Evolutionary conservation across 2,797 vertebrate genomes (phyloP).

Genomic region (Cacajao melanocephalus): DNA sequence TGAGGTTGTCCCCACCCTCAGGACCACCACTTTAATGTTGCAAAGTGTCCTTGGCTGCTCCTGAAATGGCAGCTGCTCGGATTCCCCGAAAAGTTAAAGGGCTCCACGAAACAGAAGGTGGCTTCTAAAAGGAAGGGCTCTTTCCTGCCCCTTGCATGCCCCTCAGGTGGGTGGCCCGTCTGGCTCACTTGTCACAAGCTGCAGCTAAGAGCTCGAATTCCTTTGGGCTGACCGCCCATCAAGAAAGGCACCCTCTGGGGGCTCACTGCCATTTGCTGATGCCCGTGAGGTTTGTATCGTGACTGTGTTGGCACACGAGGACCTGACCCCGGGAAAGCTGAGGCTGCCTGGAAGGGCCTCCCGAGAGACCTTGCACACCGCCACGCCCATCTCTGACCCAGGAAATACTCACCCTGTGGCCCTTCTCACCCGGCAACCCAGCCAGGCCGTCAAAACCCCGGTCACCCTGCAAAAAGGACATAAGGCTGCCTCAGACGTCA

Average conservation of each 20-base stretch:
- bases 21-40: accelerated
- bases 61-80: accelerated
- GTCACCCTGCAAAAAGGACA: slow-evolving; percentile 90
- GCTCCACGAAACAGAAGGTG: accelerated
- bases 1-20: accelerated
- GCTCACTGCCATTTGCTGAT: accelerated
- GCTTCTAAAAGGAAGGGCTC: not conserved
- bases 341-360: not conserved
- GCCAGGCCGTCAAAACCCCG: slow-evolving; percentile 97
- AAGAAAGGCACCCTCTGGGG: accelerated
- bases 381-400: accelerated
- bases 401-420: slow-evolving; percentile 91
- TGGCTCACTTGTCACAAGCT: not conserved
- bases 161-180: accelerated
- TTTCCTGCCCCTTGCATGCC: accelerated
- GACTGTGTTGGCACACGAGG: accelerated
- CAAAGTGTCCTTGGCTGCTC: no score
- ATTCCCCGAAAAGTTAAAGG: accelerated
- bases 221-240: not conserved
- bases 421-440: slow-evolving; percentile 97
- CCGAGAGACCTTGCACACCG: not conserved
- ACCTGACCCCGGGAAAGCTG: accelerated
- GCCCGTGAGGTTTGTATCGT: accelerated
- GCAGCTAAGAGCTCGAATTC: not conserved
- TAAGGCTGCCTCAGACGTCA: not conserved